Evolutionary conservation across 2,888 invertebrate species (phyloP).

Genomic region (Xiphydria camelus): DNA sequence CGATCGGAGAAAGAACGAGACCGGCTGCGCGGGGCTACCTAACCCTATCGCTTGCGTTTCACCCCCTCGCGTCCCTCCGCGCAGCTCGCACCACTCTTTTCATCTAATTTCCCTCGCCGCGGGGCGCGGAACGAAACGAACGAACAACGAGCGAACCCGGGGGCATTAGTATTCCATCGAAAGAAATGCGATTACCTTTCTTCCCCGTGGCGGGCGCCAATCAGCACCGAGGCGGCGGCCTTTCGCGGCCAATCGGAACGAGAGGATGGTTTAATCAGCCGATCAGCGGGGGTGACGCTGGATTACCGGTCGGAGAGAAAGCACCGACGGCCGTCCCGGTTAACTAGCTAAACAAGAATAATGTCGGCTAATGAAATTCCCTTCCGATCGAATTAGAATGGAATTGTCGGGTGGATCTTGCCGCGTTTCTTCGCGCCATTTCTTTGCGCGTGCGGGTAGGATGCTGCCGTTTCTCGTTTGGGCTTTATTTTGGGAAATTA

Average conservation of each 20-base stretch:
- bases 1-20: constrained; percentile 25
- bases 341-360: constrained; percentile 4
- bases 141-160: constrained; percentile 15
- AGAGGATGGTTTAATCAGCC: constrained; percentile 1
- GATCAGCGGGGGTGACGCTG: neutral
- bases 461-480: too few species aligned
- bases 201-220: constrained; percentile 31
- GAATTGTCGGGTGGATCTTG: neutral
- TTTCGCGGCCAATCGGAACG: constrained; percentile 18
- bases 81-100: constrained; percentile 15
- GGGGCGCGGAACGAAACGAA: constrained; percentile 6
- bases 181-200: constrained; percentile 42
- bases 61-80: constrained; percentile 6
- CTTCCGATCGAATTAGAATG: neutral
- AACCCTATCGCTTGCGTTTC: constrained; percentile 16
- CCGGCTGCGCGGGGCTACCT: constrained; percentile 9
- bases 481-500: neutral
- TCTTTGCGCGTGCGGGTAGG: too few species aligned
- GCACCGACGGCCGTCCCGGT: neutral
- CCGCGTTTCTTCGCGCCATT: too few species aligned
- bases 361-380: neutral
- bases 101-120: constrained; percentile 36
- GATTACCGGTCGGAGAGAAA: constrained; percentile 2
- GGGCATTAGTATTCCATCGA: constrained; percentile 39
- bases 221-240: constrained; percentile 21